Percentiles rank a stretch among this genome's conserved stretches.
Conservation (phyloP, 2,888 invertebrate genomes). For the Eupithecia centaureata region DNA sequence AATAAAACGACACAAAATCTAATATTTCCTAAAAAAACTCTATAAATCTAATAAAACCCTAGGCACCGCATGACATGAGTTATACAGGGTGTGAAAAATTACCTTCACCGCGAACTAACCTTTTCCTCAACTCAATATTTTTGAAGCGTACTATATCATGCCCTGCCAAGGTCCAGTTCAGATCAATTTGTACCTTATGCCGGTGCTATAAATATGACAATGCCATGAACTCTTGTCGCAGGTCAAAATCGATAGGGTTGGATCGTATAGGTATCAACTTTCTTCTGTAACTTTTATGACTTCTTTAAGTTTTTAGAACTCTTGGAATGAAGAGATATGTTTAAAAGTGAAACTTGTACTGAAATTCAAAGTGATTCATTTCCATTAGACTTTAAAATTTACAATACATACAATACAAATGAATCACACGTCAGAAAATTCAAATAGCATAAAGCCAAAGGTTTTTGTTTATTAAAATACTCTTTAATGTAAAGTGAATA, state of each 20-base stretch:
- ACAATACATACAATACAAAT: no score
- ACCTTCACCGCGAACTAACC: conserved; percentile 13
- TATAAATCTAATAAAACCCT: conserved; percentile 5
- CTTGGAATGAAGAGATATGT: background rate
- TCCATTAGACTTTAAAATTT: no score
- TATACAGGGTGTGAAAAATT: conserved; percentile 28
- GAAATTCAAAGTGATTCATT: background rate
- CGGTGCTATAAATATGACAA: background rate
- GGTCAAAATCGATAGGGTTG: conserved; percentile 9
- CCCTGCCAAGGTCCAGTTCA: background rate
- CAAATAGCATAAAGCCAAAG: no score
- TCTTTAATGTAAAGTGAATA: no score
- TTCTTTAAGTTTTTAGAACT: background rate
- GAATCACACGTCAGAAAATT: no score
- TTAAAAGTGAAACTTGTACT: background rate
- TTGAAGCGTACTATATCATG: conserved; percentile 10
- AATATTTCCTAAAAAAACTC: background rate
- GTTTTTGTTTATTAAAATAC: no score
- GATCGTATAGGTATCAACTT: background rate
- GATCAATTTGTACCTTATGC: background rate
- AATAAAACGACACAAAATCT: background rate
- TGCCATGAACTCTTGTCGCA: background rate
- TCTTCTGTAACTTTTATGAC: background rate
- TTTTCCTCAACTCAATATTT: conserved; percentile 8
- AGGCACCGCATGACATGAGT: conserved; percentile 14